Conservation (phyloP, 2,113 vertebrate genomes). For the Rhinoderma darwinii region DNA sequence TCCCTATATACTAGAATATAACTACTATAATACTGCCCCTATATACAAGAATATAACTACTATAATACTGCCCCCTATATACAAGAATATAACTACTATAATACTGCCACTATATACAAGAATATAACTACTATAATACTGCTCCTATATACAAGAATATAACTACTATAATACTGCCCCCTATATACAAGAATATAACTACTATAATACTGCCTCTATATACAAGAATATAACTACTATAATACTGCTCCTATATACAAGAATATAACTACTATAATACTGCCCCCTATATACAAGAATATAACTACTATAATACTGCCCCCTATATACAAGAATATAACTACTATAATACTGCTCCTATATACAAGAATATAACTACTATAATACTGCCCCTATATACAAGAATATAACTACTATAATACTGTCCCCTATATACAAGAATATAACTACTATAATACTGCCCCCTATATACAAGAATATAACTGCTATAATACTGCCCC, state of each 20-base stretch:
- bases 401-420: conserved; percentile 5
- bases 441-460: conserved; percentile 10
- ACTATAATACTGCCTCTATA: not conserved
- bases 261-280: conserved; percentile 3
- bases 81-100: not conserved
- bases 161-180: conserved; percentile 12
- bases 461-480: conserved; percentile 1
- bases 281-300: too few relatives aligned
- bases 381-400: not conserved
- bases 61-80: conserved; percentile 1
- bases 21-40: not conserved
- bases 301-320: not conserved
- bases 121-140: not conserved
- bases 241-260: not conserved
- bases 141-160: not conserved
- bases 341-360: not conserved
- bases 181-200: conserved; percentile 7
- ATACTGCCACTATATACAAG: not conserved
- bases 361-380: conserved; percentile 9
- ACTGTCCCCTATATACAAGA: conserved; percentile 6
- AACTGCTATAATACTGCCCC: conserved; percentile 7
- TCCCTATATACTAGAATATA: not conserved
- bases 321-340: not conserved
- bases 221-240: conserved; percentile 6
- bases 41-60: conserved; percentile 8